Evolutionary conservation across 2,113 vertebrate genomes (phyloP), one percentile per base, ranked within the genome.

Genomic region (Chiloscyllium plagiosum): DNA sequence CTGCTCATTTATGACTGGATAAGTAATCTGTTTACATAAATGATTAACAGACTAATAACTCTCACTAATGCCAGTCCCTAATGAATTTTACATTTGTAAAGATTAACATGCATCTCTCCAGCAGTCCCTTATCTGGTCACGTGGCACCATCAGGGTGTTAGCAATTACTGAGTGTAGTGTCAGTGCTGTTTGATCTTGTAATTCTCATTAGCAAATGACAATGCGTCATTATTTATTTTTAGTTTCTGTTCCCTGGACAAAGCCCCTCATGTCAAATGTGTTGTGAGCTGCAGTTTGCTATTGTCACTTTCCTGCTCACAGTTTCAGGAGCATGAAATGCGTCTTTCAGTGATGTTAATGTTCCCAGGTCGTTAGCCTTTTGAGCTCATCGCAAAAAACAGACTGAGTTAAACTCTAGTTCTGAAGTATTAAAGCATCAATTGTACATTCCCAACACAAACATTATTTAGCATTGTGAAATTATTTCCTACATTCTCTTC

Each of bases 21-120:
- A 68, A 61, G 5, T 68, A 94, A 94, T 94, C n/a, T 94, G 90
- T 94, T 68, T 68, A 94, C 61, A 68, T 68, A 94, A 94, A 94
- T 94, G 65, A 94, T 94, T 68, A 42, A 68, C 33, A 8, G 65
- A 68, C 90, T 94, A 65, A 61, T 68, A 94, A 94, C 19, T 65
- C 65, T 94, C 19, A 8, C 52, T 17, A n/a, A 29, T 56, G 8
- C 47, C 56, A 66, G 19, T 68, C 65, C 90, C 65, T 94, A n/a
- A 68, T 68, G 61, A 66, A n/a, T 20, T 94, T 37, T n/a, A 20
- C 90, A 94, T 94, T 94, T n/a, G 42, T 68, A 68, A 94, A 20
- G 90, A 94, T 94, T 94, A 94, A 94, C 56, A 94, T 94, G 1
- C 56, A 94, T 37, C 33, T 42, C n/a, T 22, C 22, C 19, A 19